A percentile compares a stretch with the other conserved stretches of the same genome.
Evolutionary conservation across 2,888 invertebrate genomes (phyloP).

Genomic region (Anticlea derivata): DNA sequence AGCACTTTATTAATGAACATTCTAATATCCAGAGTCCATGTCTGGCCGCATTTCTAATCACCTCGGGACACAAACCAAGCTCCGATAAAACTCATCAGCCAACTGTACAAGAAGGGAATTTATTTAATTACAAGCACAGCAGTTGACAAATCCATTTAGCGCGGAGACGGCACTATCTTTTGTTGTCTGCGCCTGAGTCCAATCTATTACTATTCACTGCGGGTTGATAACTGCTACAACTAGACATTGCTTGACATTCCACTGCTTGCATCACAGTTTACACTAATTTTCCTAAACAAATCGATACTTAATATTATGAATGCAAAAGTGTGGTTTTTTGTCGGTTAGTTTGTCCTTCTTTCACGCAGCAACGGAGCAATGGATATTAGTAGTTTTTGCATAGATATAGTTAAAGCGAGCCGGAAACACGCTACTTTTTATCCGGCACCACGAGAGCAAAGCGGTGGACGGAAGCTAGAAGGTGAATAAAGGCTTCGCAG

Average conservation of each 20-base stretch:
- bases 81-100: conserved; percentile 49
- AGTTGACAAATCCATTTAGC: conserved; percentile 80
- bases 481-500: too few species aligned
- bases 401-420: too few species aligned
- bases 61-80: conserved; percentile 30
- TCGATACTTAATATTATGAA: too few species aligned
- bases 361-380: too few species aligned
- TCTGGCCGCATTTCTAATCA: conserved; percentile 27
- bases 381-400: too few species aligned
- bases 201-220: conserved; percentile 74
- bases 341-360: too few species aligned
- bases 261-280: too few species aligned
- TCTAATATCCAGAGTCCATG: conserved; percentile 24
- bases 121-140: conserved; percentile 75
- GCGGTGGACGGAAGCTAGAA: too few species aligned
- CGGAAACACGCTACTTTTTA: too few species aligned
- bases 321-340: too few species aligned
- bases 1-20: conserved; percentile 18
- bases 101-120: conserved; percentile 61
- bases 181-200: conserved; percentile 75
- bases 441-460: too few species aligned
- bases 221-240: conserved; percentile 63
- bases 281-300: too few species aligned
- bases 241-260: neutral
- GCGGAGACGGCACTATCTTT: conserved; percentile 70